Conservation (phyloP, 2,797 vertebrate species). For the Siniperca undulata region DNA sequence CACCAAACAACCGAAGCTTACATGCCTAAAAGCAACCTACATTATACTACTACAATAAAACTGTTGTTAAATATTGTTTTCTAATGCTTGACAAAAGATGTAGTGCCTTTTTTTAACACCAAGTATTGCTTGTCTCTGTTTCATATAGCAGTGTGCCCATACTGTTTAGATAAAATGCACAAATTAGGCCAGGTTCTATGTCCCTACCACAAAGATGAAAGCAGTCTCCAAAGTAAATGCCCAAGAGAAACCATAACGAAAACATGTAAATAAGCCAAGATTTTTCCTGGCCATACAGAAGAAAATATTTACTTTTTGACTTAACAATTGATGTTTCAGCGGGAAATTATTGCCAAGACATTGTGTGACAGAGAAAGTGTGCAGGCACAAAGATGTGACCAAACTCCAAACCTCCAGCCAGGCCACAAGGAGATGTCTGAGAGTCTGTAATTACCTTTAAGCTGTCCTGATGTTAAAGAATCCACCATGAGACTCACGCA, state of each 20-base stretch:
- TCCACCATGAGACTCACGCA: conserved; percentile 52
- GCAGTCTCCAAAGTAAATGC: conserved; percentile 45
- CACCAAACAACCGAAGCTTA: not conserved
- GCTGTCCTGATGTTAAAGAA: conserved; percentile 51
- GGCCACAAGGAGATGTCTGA: conserved; percentile 43
- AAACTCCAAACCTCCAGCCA: conserved; percentile 38
- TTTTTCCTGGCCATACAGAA: conserved; percentile 28
- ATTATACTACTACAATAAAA: conserved; percentile 10
- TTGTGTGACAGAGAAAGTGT: conserved; percentile 54
- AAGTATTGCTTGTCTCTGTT: conserved; percentile 28
- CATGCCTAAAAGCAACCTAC: conserved; percentile 24
- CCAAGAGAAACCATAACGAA: conserved; percentile 55
- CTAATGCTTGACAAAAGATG: conserved; percentile 30
- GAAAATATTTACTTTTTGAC: conserved; percentile 66
- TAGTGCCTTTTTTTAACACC: not conserved
- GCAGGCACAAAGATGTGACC: conserved; percentile 42
- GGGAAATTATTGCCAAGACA: conserved; percentile 40
- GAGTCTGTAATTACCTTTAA: conserved; percentile 54
- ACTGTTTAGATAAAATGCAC: conserved; percentile 48
- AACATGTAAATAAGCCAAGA: conserved; percentile 47
- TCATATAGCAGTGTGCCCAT: conserved; percentile 21
- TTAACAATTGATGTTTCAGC: conserved; percentile 51
- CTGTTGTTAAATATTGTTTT: conserved; percentile 29
- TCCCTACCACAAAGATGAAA: conserved; percentile 49
- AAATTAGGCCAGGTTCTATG: conserved; percentile 35